A percentile compares a stretch with the other conserved stretches of the same genome.
These are phyloP conservation scores for Exephanes ischioxanthus DNA, from an alignment of 2,888 invertebrate genomes.

Conservation along the genomic window DNA sequence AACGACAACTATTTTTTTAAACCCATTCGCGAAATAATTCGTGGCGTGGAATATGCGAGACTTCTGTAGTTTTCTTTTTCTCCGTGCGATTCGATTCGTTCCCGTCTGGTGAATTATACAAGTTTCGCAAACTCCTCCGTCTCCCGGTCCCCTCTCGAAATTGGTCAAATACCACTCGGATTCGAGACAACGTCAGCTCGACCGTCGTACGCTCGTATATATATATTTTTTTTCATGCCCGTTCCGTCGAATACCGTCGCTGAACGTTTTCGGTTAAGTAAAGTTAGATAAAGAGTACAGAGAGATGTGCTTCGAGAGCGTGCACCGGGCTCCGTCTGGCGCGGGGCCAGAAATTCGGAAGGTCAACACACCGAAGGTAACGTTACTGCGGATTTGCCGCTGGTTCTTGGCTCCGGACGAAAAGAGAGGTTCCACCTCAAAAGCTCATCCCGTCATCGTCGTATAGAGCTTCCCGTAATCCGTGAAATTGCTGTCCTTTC, in stretches of 20 bases:
- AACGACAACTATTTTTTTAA: background rate
- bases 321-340: constrained; percentile 54
- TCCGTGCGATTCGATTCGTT: constrained; percentile 15
- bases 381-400: constrained; percentile 47
- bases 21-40: background rate
- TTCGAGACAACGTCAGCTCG: constrained; percentile 41
- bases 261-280: constrained; percentile 51
- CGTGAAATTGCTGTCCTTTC: constrained; percentile 59
- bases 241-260: constrained; percentile 20
- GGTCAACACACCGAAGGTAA: constrained; percentile 63
- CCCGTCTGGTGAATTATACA: constrained; percentile 46
- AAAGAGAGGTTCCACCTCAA: constrained; percentile 52
- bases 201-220: constrained; percentile 32
- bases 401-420: constrained; percentile 53
- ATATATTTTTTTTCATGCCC: constrained; percentile 43
- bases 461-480: constrained; percentile 48
- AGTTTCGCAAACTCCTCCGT: constrained; percentile 52
- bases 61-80: background rate
- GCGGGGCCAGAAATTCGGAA: constrained; percentile 58
- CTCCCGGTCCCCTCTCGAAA: constrained; percentile 28
- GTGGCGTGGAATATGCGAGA: background rate
- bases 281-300: constrained; percentile 26
- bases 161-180: constrained; percentile 55
- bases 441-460: constrained; percentile 54
- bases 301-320: constrained; percentile 27